Evolutionary conservation across 2,113 vertebrate species (phyloP).

Genomic region (Promerops cafer): DNA sequence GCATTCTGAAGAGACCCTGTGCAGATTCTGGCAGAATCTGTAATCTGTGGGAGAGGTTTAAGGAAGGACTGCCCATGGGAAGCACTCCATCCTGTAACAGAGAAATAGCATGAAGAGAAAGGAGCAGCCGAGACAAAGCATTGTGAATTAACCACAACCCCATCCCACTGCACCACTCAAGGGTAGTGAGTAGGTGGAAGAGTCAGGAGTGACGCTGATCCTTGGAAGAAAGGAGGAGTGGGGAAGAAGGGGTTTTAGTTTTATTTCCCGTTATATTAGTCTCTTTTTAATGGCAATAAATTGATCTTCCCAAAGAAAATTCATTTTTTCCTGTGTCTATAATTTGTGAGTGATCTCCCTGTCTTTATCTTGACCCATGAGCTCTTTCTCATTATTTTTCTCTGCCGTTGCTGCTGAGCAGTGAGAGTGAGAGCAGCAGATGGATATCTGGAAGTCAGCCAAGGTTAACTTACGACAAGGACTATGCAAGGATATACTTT

Average conservation of each 20-base stretch:
- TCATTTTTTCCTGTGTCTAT: rapidly evolving
- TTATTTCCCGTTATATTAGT: background rate
- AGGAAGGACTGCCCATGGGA: background rate
- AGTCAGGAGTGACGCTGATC: background rate
- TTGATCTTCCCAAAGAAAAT: background rate
- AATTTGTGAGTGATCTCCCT: background rate
- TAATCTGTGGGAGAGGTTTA: background rate
- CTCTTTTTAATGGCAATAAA: background rate
- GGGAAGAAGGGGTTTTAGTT: background rate
- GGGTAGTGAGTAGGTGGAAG: background rate
- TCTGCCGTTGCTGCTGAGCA: background rate
- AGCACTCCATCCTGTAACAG: background rate
- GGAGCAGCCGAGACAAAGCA: rapidly evolving
- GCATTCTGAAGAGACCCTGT: rapidly evolving
- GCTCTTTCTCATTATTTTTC: background rate
- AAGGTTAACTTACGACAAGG: background rate
- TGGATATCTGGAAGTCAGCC: background rate
- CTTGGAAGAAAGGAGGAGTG: background rate
- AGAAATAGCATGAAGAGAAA: background rate
- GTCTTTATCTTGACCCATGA: background rate
- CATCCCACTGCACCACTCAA: rapidly evolving
- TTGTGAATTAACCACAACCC: background rate
- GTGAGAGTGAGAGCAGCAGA: background rate
- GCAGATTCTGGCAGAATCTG: background rate
- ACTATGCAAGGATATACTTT: background rate